Conservation (phyloP, 2,797 vertebrate species). For the Pseudomugil gertrudae region DNA sequence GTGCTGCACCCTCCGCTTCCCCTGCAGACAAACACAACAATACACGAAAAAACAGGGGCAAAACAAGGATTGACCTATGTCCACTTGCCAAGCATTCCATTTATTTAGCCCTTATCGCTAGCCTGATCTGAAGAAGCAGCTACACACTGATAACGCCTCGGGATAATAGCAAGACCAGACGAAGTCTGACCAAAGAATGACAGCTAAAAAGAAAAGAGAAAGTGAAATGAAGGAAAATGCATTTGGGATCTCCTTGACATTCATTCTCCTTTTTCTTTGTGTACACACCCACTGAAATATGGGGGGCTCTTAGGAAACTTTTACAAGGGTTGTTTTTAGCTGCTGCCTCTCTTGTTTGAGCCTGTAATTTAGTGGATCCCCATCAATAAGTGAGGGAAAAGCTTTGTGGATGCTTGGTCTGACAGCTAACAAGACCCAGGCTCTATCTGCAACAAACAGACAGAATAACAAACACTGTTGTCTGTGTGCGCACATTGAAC, state of each 20-base stretch:
- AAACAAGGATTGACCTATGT: constrained; percentile 81
- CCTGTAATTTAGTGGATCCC: constrained; percentile 77
- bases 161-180: constrained; percentile 78
- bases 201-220: constrained; percentile 64
- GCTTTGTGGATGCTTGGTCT: constrained; percentile 74
- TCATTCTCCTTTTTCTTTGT: constrained; percentile 60
- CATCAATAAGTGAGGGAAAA: constrained; percentile 80
- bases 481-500: constrained; percentile 63
- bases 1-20: constrained; percentile 69
- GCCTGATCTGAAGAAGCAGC: constrained; percentile 79
- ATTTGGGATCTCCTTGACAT: constrained; percentile 71
- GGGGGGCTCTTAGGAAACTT: constrained; percentile 67
- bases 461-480: constrained; percentile 72
- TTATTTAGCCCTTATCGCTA: constrained; percentile 80
- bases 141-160: constrained; percentile 78
- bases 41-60: constrained; percentile 62
- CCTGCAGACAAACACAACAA: constrained; percentile 78
- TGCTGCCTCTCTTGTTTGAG: constrained; percentile 67
- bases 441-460: constrained; percentile 77
- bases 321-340: constrained; percentile 70
- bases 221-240: constrained; percentile 74
- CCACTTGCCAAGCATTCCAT: constrained; percentile 79
- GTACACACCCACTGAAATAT: constrained; percentile 63
- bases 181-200: constrained; percentile 70
- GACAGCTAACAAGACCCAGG: constrained; percentile 78